Base-by-base conservation (phyloP, 2,888 invertebrate genomes). In the Eristalis intricaria region DNA sequence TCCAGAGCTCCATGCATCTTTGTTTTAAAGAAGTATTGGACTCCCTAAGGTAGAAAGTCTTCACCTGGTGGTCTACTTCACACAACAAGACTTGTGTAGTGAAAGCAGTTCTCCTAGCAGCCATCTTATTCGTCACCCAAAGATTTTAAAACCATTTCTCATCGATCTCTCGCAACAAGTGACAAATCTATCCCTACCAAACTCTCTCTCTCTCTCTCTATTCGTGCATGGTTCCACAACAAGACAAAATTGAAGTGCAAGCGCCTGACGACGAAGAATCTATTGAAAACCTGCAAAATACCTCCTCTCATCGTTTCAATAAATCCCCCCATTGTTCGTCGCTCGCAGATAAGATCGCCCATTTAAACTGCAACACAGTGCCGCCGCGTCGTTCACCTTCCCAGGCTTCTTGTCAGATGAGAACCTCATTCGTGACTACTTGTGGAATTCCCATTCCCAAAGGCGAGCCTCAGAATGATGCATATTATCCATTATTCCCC, bases 361-460 rank as follows among this genome's bases (percentile, higher is more conserved):
- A 83, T 68, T 35, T 60, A 65, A 78, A 58, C 32, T 65, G 64
- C 56, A 78, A 70, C 43, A 68, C 5, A 19, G 32, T 61, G 50
- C 50, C n/a, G n/a, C n/a, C n/a, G n/a, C n/a, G n/a, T n/a, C 50
- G 50, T 69, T 40, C 23, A 56, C 58, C 40, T 60, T 13, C 38
- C 19, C 26, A 40, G 8, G 11, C 32, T 19, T 43, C 56, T 63
- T 61, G 32, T 40, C 43, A 63, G 74, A 68, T 19, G 68, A 68
- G 61, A 71, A 38, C 13, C 29, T n/a, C 63, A 5, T 32, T 75
- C 84, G 84, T 84, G 84, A 84, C 80, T 84, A 23, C 69, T 63
- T 19, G 26, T 15, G 35, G 35, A 65, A 80, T 84, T 84, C 84
- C 80, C 75, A 80, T 66, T 32, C 32, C 38, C 10, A 10, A n/a